Conservation (phyloP, 1,140 invertebrate genomes). For the Papilio xuthus region DNA sequence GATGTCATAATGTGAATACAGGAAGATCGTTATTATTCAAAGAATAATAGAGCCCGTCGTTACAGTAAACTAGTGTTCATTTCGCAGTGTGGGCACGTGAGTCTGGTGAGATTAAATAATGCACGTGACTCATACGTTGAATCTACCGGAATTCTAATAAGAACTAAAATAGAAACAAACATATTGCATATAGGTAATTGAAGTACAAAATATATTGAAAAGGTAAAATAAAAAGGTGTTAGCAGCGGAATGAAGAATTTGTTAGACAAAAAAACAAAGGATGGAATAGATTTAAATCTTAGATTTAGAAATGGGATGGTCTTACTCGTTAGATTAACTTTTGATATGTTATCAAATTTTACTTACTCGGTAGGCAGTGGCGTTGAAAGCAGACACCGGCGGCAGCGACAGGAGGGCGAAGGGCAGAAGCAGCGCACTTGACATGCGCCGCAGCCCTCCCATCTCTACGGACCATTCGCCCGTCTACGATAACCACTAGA, state of each 20-base stretch:
- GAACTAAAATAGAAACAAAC: not conserved
- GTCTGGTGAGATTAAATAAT: not conserved
- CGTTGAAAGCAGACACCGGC: constrained; percentile 57
- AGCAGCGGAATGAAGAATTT: no score
- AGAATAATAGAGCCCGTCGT: not conserved
- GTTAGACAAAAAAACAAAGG: not conserved
- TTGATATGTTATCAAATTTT: not conserved
- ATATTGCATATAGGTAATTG: no score
- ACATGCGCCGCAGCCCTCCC: constrained; percentile 77
- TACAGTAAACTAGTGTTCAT: not conserved
- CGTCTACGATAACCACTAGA: constrained; percentile 56
- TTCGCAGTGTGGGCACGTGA: constrained; percentile 17
- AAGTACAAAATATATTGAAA: no score
- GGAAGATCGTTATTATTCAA: not conserved
- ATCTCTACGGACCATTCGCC: constrained; percentile 75
- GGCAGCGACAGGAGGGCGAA: constrained; percentile 68
- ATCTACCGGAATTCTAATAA: constrained; percentile 2
- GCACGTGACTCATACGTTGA: not conserved
- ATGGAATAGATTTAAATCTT: not conserved
- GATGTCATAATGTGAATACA: not conserved
- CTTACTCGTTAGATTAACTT: not conserved
- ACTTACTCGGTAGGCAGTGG: constrained; percentile 69
- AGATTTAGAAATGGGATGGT: not conserved
- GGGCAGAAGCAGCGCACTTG: constrained; percentile 75
- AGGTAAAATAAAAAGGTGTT: not conserved